These are phyloP conservation scores for Coelogynopora nodosa DNA, from an alignment of 2,888 invertebrate species.

Conservation along the genomic window DNA sequence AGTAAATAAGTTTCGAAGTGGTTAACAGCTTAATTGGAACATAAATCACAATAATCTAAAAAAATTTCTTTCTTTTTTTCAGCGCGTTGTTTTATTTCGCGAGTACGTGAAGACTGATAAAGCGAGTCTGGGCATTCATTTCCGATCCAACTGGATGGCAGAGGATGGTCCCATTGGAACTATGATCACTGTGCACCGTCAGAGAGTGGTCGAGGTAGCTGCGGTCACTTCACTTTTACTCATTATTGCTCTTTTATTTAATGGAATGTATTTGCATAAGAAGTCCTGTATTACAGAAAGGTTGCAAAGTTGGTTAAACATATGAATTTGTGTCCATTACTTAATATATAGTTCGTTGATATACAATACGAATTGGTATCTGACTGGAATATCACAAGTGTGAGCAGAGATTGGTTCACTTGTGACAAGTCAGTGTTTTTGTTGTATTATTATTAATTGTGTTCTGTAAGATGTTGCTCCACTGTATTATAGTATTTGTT, in stretches of 20 bases:
- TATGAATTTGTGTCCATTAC: no score
- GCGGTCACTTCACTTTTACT: background rate
- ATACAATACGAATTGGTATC: no score
- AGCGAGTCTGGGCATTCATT: conserved; percentile 75
- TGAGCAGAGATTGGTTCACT: no score
- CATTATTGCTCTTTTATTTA: no score
- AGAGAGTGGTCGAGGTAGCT: conserved; percentile 64
- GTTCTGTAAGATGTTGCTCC: no score
- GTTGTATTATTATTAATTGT: background rate
- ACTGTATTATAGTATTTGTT: no score
- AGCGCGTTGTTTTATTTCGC: conserved; percentile 83
- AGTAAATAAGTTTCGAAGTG: no score
- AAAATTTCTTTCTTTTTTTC: conserved; percentile 48
- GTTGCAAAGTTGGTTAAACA: background rate
- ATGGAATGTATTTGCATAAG: no score
- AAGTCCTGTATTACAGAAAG: no score
- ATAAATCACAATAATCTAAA: conserved; percentile 11
- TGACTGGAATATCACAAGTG: no score
- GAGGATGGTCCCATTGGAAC: conserved; percentile 63
- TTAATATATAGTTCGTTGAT: no score
- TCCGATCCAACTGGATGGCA: conserved; percentile 54
- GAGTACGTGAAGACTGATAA: conserved; percentile 90
- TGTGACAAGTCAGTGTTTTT: background rate
- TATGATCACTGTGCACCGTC: conserved; percentile 82
- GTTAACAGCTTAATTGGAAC: no score